phyloP scores from a whole-genome alignment of 2,113 vertebrate genomes.

The Myiopsitta monachus region DNA sequence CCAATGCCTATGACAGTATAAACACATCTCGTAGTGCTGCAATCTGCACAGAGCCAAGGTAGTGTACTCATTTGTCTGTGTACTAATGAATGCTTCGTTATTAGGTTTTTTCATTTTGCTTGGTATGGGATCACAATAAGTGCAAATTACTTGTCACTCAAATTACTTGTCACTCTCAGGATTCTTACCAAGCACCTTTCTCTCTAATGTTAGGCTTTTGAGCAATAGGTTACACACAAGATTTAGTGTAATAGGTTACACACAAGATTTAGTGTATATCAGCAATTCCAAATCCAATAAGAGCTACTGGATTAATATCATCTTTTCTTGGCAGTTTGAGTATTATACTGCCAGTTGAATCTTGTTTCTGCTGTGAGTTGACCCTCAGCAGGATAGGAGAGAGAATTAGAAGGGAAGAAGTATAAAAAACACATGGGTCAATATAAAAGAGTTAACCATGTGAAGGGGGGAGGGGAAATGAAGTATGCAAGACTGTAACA shows the following conservation, averaged over 20 bases:
- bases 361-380: neutral
- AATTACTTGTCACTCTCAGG: neutral
- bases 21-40: neutral
- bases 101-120: neutral
- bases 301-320: neutral
- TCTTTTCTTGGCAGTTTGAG: neutral
- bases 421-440: neutral
- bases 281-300: neutral
- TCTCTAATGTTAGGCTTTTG: neutral
- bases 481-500: neutral
- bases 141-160: too few species aligned
- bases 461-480: neutral
- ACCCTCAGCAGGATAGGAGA: accelerated
- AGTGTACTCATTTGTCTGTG: neutral
- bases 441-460: neutral
- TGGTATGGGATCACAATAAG: neutral
- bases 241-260: neutral
- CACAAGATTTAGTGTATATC: neutral
- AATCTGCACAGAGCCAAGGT: neutral
- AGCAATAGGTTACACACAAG: neutral
- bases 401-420: neutral
- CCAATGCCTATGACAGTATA: too few species aligned
- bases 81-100: neutral
- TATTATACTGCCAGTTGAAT: neutral
- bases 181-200: neutral